phyloP scores from a whole-genome alignment of 2,113 vertebrate species.

The Salminus brasiliensis region DNA sequence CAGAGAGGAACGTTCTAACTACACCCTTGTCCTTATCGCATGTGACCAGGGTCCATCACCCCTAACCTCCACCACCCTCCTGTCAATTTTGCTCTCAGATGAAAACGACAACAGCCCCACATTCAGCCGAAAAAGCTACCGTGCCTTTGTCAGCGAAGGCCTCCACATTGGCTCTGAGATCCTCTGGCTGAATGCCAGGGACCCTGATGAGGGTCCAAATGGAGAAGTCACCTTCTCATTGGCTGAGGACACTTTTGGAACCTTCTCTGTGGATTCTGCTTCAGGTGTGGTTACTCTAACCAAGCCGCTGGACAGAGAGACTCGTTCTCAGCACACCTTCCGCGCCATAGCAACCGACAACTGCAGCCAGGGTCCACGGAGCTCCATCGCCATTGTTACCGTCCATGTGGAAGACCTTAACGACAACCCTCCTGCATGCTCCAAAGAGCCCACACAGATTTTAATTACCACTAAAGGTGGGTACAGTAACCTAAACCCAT shows the following conservation, averaged over 20 bases:
- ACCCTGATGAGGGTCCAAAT: constrained; percentile 82
- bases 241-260: constrained; percentile 74
- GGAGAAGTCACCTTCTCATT: constrained; percentile 83
- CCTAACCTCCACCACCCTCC: constrained; percentile 72
- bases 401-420: constrained; percentile 86
- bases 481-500: neutral
- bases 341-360: constrained; percentile 81
- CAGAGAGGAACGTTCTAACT: constrained; percentile 81
- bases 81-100: constrained; percentile 83
- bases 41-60: constrained; percentile 77
- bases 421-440: constrained; percentile 84
- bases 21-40: constrained; percentile 82
- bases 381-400: constrained; percentile 72
- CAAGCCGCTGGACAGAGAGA: constrained; percentile 81
- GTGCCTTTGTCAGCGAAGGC: constrained; percentile 81
- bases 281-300: constrained; percentile 75
- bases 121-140: constrained; percentile 79
- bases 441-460: constrained; percentile 75
- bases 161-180: constrained; percentile 74
- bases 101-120: constrained; percentile 87
- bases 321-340: constrained; percentile 75
- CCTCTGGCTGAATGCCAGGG: constrained; percentile 77
- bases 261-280: constrained; percentile 76
- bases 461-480: constrained; percentile 68
- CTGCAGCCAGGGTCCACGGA: constrained; percentile 74